Conservation (phyloP, 92 coral and sea anemone genomes). For the Palythoa grandiflora region DNA sequence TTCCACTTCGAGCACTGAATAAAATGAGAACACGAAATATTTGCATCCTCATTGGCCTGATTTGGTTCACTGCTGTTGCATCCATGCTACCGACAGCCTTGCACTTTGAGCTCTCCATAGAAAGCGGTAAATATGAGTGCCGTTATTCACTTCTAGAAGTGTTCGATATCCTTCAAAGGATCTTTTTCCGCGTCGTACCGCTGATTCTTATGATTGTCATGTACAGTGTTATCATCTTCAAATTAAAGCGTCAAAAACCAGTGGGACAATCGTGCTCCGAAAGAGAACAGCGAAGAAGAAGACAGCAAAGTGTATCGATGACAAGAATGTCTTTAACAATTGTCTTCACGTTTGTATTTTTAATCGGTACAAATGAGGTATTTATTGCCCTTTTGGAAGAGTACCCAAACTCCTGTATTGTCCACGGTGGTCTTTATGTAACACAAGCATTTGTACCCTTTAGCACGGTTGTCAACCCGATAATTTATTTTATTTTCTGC, state of each 20-base stretch:
- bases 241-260: constrained; percentile 26
- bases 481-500: constrained; percentile 37
- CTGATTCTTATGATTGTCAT: constrained; percentile 5
- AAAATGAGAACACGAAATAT: constrained; percentile 12
- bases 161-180: not conserved
- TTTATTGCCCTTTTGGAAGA: not conserved
- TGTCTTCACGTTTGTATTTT: constrained; percentile 21
- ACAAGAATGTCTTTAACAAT: constrained; percentile 38
- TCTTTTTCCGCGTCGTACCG: constrained; percentile 21
- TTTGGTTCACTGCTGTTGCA: constrained; percentile 10
- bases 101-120: not conserved
- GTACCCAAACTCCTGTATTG: constrained; percentile 4
- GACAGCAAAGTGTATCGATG: constrained; percentile 24
- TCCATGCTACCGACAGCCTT: not conserved
- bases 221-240: constrained; percentile 25
- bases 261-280: constrained; percentile 34
- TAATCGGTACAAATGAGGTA: constrained; percentile 33
- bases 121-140: not conserved
- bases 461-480: constrained; percentile 27
- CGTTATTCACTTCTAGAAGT: not conserved
- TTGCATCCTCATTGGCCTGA: not conserved
- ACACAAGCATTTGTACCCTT: constrained; percentile 29
- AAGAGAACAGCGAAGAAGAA: constrained; percentile 26
- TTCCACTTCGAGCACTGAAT: constrained; percentile 33
- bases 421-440: constrained; percentile 15